Evolutionary conservation across 2,113 vertebrate species (phyloP), one percentile per base, ranked within the genome.

Genomic region (Psilopsiagon aymara): DNA sequence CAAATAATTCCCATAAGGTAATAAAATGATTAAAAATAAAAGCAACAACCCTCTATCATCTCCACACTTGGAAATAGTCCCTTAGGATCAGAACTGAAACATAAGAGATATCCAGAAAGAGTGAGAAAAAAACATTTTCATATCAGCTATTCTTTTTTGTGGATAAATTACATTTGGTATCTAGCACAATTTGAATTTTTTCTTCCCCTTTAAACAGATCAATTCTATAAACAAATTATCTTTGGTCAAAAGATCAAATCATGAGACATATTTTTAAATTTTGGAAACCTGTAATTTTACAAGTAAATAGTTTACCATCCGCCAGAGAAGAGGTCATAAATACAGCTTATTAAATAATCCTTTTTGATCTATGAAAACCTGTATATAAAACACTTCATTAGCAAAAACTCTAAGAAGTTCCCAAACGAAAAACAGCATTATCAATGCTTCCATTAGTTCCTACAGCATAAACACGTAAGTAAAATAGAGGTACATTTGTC

Each of bases 1-100:
- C 11, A 3, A 1, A 0, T 18, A 88, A 81, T 19, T 86, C 44
- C 64, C 4, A 1, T 7, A 70, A 35, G 2, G 15, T 49, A 86
- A 73, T 57, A 52, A 93, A 75, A 92, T 15, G 0, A 52, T 27
- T 53, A 47, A 53, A 69, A 83, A 24, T 12, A 67, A 85, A 70
- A 39, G 25, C 17, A 64, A 71, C 3, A 63, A 44, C 3, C 2
- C 3, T 53, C 8, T 82, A 21, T 44, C 27, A 39, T 28, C 24
- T 83, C 33, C 17, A 57, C 16, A 57, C 18, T 88, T 37, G 76
- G 29, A 55, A 90, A 66, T 0, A 73, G n/a, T 51, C 27, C 39
- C 17, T 43, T 29, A n/a, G 29, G 13, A 47, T 55, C 17, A 60
- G 23, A 19, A 90, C 44, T 60, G 47, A 69, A 73, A 39, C 20